Evolutionary conservation across 2,113 vertebrate species (phyloP).

Genomic region (Loxodonta africana): DNA sequence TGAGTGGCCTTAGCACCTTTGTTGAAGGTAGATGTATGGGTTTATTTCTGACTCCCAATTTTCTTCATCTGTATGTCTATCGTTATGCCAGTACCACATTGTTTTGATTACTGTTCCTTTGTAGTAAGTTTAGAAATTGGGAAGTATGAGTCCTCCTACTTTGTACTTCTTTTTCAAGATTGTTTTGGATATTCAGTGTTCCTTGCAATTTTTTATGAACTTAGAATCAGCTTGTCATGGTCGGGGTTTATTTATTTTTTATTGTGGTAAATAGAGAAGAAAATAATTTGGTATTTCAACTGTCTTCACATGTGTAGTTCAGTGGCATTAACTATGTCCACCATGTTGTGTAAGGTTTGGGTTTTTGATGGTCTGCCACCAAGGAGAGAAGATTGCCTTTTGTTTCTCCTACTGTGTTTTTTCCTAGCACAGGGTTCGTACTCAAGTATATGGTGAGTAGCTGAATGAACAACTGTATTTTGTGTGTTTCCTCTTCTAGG

Average conservation of each 20-base stretch:
- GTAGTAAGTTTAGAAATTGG: not conserved
- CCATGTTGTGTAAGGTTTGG: not conserved
- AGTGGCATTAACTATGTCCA: not conserved
- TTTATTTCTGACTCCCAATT: not conserved
- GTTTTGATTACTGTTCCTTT: not conserved
- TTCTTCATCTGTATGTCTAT: not conserved
- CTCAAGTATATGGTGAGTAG: not conserved
- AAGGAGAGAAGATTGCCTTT: not conserved
- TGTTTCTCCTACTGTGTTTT: not conserved
- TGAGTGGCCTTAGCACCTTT: not conserved
- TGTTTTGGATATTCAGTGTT: not conserved
- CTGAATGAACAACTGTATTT: not conserved
- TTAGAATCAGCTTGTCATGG: not conserved
- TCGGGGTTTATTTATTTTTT: not conserved
- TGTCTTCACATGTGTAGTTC: not conserved
- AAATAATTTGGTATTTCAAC: not conserved
- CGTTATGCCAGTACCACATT: not conserved
- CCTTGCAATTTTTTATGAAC: not conserved
- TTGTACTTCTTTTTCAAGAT: not conserved
- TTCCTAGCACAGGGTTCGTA: not conserved
- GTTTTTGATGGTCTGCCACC: not conserved
- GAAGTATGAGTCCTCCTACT: not conserved
- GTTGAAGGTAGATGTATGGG: not conserved
- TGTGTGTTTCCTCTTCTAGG: constrained; percentile 85
- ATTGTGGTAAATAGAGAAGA: not conserved